Conservation (phyloP, 2,113 vertebrate genomes). For the Pseudolaguvia tuberculata region DNA sequence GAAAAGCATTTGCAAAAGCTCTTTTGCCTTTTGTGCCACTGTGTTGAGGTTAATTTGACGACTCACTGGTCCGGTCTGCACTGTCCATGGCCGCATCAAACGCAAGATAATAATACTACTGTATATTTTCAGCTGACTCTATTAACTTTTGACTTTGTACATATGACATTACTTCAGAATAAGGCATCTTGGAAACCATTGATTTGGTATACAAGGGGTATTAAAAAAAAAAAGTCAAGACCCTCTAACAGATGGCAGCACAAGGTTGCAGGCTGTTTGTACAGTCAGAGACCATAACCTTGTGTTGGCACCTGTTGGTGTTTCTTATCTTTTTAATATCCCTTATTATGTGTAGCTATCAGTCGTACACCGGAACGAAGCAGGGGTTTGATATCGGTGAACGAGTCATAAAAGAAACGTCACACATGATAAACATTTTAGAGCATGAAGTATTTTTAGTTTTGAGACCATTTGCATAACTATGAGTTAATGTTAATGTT, state of each 20-base stretch:
- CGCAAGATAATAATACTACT: conserved; percentile 18
- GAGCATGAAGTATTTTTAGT: conserved; percentile 53
- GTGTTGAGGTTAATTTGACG: conserved; percentile 24
- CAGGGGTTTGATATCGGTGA: conserved; percentile 41
- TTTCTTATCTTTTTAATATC: no score
- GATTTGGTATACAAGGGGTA: not conserved
- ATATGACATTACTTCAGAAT: conserved; percentile 36
- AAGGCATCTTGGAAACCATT: conserved; percentile 29
- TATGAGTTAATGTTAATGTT: conserved; percentile 48
- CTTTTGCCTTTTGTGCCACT: conserved; percentile 26
- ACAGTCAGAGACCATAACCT: no score
- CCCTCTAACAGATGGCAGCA: no score
- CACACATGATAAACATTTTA: conserved; percentile 42
- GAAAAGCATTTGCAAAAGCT: conserved; percentile 21
- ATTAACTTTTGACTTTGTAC: conserved; percentile 35
- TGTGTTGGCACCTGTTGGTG: no score
- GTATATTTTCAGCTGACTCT: conserved; percentile 21
- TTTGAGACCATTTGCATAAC: conserved; percentile 44
- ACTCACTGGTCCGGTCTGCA: conserved; percentile 5
- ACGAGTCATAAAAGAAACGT: conserved; percentile 29
- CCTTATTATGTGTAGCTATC: conserved; percentile 15
- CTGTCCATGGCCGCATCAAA: conserved; percentile 16
- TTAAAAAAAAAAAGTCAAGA: no score
- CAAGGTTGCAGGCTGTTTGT: no score
- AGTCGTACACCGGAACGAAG: conserved; percentile 21